Evolutionary conservation across 2,797 vertebrate genomes (phyloP), one percentile per base, ranked within the genome.

Genomic region (Malurus splendens): DNA sequence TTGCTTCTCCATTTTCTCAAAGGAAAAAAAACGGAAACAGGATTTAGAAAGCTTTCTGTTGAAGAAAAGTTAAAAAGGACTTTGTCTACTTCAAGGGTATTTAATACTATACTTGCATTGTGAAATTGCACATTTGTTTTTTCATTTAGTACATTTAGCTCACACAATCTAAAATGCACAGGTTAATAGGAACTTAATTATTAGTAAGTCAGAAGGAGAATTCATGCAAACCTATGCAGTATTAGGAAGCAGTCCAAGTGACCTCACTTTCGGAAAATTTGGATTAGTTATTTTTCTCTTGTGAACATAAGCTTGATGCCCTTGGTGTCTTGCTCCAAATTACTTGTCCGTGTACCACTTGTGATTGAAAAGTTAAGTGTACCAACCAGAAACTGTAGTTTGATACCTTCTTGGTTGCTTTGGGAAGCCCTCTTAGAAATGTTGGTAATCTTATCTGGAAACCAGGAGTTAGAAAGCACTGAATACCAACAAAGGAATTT

Each of bases 11-110:
- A 41, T 97, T 98, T 97, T 98, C 96, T 98, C 96, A 97, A 97
- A 98, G 97, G 97, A 98, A 97, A 96, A 96, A 96, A 95, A 96
- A 95, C 96, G 93, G 94, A 94, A 92, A 95, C 83, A 52, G 94
- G 28, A 44, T 92, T 96, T 96, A 97, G 97, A 97, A 98, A 98
- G 96, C 93, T 95, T 98, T 98, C 98, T 97, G 98, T 98, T 98
- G 97, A 97, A 97, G 96, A 93, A 81, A 73, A 83, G 65, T 98
- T 98, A 97, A 97, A 97, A 97, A 96, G 96, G 91, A 93, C 92
- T 9, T 81, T 96, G 94, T 98, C 96, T 98, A 78, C 95, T 97
- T 89, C 55, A 50, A 95, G 92, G 87, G 75, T 93, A 76, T 78
- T 75, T 93, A 92, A 86, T 95, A 90, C 65, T 93, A 70, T 96